A percentile compares a stretch with the other conserved stretches of the same genome.
These are phyloP conservation scores for Actinostola sp. DNA, from an alignment of 92 coral and sea anemone genomes.

Conservation along the genomic window DNA sequence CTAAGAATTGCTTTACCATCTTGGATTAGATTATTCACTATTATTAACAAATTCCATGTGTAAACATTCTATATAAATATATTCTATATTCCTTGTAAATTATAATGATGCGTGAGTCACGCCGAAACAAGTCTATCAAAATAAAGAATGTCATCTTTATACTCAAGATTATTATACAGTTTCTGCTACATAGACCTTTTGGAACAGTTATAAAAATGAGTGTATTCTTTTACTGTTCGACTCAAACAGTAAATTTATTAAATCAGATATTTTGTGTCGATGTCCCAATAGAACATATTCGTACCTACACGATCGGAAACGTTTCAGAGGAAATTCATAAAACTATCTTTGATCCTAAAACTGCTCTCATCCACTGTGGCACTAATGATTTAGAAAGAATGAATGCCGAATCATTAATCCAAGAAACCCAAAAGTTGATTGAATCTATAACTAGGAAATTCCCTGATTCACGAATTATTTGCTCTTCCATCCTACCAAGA, in stretches of 20 bases:
- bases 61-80: too few species aligned
- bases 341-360: neutral
- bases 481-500: slow-evolving; percentile 1
- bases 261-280: slow-evolving; percentile 32
- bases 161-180: too few species aligned
- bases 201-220: too few species aligned
- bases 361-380: slow-evolving; percentile 48
- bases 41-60: too few species aligned
- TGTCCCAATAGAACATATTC: slow-evolving; percentile 14
- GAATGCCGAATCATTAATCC: neutral
- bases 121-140: too few species aligned
- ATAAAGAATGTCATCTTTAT: too few species aligned
- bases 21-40: too few species aligned
- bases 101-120: too few species aligned
- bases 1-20: too few species aligned
- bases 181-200: too few species aligned
- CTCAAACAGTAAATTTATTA: slow-evolving; percentile 39
- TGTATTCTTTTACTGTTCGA: slow-evolving; percentile 20
- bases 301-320: slow-evolving; percentile 20
- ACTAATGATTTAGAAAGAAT: slow-evolving; percentile 40
- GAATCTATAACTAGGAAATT: neutral
- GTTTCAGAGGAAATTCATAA: slow-evolving; percentile 18
- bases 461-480: neutral
- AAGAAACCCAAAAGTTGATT: neutral
- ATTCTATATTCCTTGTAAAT: too few species aligned